Base-by-base conservation (phyloP, 2,113 vertebrate species). In the Rhea americana region DNA sequence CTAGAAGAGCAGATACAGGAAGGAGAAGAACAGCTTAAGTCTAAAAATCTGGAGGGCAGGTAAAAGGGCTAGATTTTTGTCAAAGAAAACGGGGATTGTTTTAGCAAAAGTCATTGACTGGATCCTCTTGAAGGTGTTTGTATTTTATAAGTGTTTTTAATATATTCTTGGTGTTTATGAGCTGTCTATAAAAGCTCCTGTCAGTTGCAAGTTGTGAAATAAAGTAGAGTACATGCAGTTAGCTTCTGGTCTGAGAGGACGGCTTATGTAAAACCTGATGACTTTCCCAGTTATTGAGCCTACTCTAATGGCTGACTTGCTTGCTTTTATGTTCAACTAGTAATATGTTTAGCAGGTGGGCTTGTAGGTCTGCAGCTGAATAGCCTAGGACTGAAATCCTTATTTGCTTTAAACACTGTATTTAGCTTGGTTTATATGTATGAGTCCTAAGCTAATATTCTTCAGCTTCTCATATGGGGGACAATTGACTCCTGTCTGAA, bases 1-100 rank as follows among this genome's bases (percentile, higher is more conserved):
- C 97, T 99, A 89, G 99, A 99, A 96, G 99, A 99, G 65, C 98
- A 99, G 96, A 99, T 99, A 90, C 94, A 96, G 81, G 98, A 99
- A 95, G 99, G 98, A 16, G 98, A 99, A 94, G 98, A 99, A 39
- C 95, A 98, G 1, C 97, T 99, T 19, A 98, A 98, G 92, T 98
- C 98, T 82, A 99, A 98, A 94, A 99, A 98, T 19, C 73, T 95
- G 28, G 99, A 99, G 95, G 97, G 98, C 98, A 97, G 99, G 99
- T 99, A 98, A 98, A 96, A 13, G 19, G 37, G 25, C 56, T 82
- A 79, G 82, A 35, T 81, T 93, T 30, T 77, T 75, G 55, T 93
- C 43, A 84, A 94, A 86, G 82, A 81, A 93, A 95, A 53, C n/a
- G n/a, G 59, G 63, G 21, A 39, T 91, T 86, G 71, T 77, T 70